A percentile compares a stretch with the other conserved stretches of the same genome.
These are phyloP conservation scores for Drosophila multiciliata DNA, from an alignment of 2,888 invertebrate genomes.

Conservation along the genomic window DNA sequence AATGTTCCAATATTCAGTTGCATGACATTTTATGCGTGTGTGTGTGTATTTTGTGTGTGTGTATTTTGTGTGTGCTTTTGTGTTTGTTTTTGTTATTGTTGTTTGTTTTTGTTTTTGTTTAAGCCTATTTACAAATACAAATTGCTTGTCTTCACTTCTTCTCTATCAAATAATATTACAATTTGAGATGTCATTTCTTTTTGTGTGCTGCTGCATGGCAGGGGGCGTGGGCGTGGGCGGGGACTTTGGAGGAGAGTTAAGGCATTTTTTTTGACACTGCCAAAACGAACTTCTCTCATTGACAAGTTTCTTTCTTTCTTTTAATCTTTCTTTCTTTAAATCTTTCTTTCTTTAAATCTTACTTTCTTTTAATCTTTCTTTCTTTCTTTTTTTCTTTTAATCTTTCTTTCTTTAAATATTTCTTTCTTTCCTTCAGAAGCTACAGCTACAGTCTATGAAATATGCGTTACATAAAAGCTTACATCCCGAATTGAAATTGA, in stretches of 20 bases:
- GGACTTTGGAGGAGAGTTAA: slow-evolving; percentile 17
- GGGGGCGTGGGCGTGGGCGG: neutral
- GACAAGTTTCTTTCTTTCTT: slow-evolving; percentile 48
- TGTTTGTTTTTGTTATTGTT: slow-evolving; percentile 11
- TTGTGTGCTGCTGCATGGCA: neutral
- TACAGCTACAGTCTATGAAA: slow-evolving; percentile 52
- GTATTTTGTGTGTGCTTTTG: slow-evolving; percentile 12
- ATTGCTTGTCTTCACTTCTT: slow-evolving; percentile 70
- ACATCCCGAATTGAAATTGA: slow-evolving; percentile 23
- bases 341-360: neutral
- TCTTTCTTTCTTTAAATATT: neutral
- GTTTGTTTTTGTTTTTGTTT: slow-evolving; percentile 16
- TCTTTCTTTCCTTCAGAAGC: slow-evolving; percentile 24
- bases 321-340: neutral
- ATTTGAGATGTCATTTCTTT: slow-evolving; percentile 82
- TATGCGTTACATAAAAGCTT: slow-evolving; percentile 22
- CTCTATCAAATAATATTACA: slow-evolving; percentile 69
- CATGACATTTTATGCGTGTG: slow-evolving; percentile 41
- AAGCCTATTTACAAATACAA: slow-evolving; percentile 65
- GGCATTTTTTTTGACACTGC: slow-evolving; percentile 63
- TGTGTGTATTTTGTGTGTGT: slow-evolving; percentile 37
- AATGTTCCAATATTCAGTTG: slow-evolving; percentile 70
- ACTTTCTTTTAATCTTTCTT: neutral
- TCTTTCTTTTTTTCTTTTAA: neutral
- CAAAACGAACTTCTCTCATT: slow-evolving; percentile 63